Conservation (phyloP, 2,888 invertebrate genomes). For the Deilephila elpenor region DNA sequence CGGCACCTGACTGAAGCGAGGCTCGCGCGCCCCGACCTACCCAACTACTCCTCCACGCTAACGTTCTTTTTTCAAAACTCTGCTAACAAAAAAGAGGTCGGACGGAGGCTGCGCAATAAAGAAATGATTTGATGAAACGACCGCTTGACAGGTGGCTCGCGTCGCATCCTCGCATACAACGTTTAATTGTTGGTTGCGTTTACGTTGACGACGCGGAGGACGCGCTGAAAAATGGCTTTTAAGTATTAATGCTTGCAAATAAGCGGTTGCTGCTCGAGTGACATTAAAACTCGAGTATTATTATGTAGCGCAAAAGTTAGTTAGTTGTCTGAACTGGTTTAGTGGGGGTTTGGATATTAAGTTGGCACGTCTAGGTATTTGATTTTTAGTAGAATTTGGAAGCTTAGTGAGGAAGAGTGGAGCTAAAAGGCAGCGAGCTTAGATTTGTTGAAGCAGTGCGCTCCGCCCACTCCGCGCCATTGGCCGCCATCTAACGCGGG, state of each 20-base stretch:
- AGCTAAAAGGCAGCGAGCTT: conserved; percentile 52
- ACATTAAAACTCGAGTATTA: conserved; percentile 67
- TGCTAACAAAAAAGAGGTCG: conserved; percentile 75
- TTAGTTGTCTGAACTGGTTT: conserved; percentile 54
- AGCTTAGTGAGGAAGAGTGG: conserved; percentile 37
- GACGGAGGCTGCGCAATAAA: conserved; percentile 78
- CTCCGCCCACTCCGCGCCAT: conserved; percentile 76
- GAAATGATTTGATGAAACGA: conserved; percentile 83
- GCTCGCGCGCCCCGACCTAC: conserved; percentile 82
- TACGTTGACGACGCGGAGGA: conserved; percentile 65
- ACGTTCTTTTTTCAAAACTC: conserved; percentile 78
- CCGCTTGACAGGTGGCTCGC: conserved; percentile 82
- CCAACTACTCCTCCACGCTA: conserved; percentile 74
- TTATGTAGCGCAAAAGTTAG: conserved; percentile 60
- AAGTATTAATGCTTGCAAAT: conserved; percentile 80
- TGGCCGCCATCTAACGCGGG: conserved; percentile 72
- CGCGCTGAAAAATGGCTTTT: conserved; percentile 77
- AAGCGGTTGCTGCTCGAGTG: conserved; percentile 70
- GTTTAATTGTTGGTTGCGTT: conserved; percentile 76
- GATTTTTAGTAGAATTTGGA: conserved; percentile 29
- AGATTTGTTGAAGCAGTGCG: conserved; percentile 67
- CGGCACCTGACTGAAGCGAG: conserved; percentile 81
- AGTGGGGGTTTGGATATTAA: conserved; percentile 36
- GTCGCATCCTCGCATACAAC: conserved; percentile 70
- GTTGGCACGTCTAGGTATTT: conserved; percentile 26